Conservation (phyloP, 2,797 vertebrate species). For the Hybognathus amarus region DNA sequence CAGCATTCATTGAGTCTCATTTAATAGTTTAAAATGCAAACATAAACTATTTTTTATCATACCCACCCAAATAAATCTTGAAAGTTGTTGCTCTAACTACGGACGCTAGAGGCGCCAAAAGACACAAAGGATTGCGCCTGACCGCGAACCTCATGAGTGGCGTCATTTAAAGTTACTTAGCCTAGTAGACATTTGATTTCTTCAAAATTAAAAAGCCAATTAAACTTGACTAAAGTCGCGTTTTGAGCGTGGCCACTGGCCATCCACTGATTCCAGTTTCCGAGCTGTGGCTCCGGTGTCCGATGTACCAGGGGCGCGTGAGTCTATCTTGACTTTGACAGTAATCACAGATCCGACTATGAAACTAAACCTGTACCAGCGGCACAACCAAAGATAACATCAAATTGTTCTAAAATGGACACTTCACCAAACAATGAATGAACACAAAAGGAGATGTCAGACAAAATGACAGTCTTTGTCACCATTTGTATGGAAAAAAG, state of each 20-base stretch:
- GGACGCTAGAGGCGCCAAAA: background rate
- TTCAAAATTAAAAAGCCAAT: background rate
- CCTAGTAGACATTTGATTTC: background rate
- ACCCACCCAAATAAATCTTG: too few relatives aligned
- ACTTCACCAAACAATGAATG: background rate
- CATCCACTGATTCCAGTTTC: background rate
- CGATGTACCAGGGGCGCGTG: background rate
- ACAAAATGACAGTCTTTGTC: background rate
- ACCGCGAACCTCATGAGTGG: background rate
- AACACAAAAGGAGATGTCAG: background rate
- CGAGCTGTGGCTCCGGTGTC: background rate
- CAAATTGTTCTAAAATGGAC: background rate
- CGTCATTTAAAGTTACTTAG: background rate
- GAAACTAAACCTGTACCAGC: background rate
- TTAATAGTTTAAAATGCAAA: background rate
- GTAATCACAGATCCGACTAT: background rate
- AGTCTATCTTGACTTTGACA: background rate
- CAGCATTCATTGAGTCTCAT: background rate
- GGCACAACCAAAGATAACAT: background rate
- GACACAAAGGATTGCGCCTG: background rate
- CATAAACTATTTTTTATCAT: background rate
- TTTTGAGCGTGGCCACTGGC: background rate
- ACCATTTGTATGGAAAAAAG: constrained; percentile 5
- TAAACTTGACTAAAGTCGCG: background rate
- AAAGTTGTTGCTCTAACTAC: background rate